Conservation (phyloP, 2,797 vertebrate species). For the Tapirus indicus region DNA sequence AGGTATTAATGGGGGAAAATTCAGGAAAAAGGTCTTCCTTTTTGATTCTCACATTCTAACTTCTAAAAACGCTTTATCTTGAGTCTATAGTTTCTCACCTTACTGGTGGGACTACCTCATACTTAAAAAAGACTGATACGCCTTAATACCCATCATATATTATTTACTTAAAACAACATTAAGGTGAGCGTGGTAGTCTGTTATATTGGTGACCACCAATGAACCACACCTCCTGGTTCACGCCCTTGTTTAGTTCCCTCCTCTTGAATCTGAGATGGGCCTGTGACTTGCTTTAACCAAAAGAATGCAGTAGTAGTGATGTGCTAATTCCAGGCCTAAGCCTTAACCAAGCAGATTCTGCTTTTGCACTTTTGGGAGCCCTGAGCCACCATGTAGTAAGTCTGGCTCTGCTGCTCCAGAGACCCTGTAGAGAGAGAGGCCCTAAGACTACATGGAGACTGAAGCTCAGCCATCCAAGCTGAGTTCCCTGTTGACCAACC, state of each 20-base stretch:
- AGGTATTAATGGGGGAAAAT: background rate
- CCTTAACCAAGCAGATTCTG: background rate
- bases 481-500: background rate
- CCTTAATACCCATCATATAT: background rate
- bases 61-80: constrained; percentile 36
- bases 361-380: background rate
- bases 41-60: background rate
- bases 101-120: background rate
- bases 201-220: background rate
- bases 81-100: background rate
- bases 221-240: background rate
- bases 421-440: background rate
- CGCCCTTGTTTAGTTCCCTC: background rate
- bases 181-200: background rate
- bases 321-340: background rate
- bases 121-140: background rate
- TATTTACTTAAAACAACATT: background rate
- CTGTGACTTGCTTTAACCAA: background rate
- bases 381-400: background rate
- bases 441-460: background rate
- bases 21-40: background rate
- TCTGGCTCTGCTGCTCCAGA: background rate
- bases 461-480: background rate
- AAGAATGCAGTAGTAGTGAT: background rate
- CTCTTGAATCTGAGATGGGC: background rate